phyloP scores from a whole-genome alignment of 2,113 vertebrate genomes.

The Pedetes capensis region DNA sequence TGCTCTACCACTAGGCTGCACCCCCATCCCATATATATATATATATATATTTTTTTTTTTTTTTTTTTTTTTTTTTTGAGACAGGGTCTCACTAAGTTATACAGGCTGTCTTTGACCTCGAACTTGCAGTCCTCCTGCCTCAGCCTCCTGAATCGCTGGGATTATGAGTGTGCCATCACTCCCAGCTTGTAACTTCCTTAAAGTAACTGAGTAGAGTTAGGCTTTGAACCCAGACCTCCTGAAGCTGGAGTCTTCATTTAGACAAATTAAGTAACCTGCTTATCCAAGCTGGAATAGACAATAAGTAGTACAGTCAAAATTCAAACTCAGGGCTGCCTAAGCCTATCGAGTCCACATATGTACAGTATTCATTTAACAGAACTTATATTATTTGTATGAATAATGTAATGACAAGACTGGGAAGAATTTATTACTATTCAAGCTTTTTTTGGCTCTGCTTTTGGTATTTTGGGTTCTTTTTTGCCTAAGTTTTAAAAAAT shows the following conservation, averaged over 20 bases:
- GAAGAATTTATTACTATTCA: conserved; percentile 35
- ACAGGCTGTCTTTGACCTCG: no score
- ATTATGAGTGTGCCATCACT: no score
- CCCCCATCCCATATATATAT: no score
- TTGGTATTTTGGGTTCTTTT: conserved; percentile 44
- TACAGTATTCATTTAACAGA: background rate
- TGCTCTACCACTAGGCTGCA: no score
- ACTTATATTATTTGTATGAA: conserved; percentile 29
- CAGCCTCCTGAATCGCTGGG: no score
- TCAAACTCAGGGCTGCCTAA: background rate
- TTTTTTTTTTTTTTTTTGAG: no score
- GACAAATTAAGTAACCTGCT: background rate
- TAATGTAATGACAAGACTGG: conserved; percentile 4
- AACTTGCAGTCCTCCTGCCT: no score
- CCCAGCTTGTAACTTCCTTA: conserved; percentile 35
- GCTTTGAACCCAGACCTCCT: conserved; percentile 5
- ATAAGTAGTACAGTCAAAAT: background rate
- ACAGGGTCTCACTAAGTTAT: no score
- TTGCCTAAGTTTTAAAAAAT: background rate
- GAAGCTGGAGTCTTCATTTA: background rate
- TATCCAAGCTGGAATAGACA: background rate
- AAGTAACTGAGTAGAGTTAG: conserved; percentile 2
- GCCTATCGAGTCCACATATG: background rate
- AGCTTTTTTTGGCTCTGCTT: conserved; percentile 34
- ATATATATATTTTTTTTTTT: no score